Conservation (phyloP, 2,888 invertebrate genomes). For the Cremastobaeus sp. region DNA sequence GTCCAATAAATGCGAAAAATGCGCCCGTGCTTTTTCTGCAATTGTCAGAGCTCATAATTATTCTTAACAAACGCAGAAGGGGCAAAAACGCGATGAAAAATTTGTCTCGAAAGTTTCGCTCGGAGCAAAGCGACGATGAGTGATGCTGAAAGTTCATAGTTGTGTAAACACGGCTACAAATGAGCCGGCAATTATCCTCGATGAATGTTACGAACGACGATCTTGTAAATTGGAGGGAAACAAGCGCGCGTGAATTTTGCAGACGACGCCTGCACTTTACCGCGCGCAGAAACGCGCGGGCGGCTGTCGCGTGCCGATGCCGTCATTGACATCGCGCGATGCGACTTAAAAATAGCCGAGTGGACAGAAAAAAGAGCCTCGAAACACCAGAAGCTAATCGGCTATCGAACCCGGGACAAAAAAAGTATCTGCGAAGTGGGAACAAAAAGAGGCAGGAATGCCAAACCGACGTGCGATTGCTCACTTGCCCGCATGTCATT, state of each 20-base stretch:
- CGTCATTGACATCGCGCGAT: slow-evolving; percentile 57
- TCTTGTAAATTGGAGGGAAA: slow-evolving; percentile 29
- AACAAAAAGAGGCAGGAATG: slow-evolving; percentile 18
- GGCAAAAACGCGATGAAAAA: too few relatives aligned
- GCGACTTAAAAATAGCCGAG: slow-evolving; percentile 56
- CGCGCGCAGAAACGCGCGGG: slow-evolving; percentile 54
- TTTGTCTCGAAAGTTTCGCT: slow-evolving; percentile 14
- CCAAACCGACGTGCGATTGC: not conserved
- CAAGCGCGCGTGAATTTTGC: slow-evolving; percentile 33
- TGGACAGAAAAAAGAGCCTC: slow-evolving; percentile 32
- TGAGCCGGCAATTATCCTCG: slow-evolving; percentile 44
- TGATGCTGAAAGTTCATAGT: slow-evolving; percentile 37
- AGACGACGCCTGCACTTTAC: slow-evolving; percentile 55
- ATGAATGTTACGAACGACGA: slow-evolving; percentile 44
- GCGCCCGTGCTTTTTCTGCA: too few relatives aligned
- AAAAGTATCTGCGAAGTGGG: not conserved
- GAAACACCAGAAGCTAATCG: slow-evolving; percentile 55
- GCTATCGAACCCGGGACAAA: slow-evolving; percentile 49
- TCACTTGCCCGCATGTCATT: slow-evolving; percentile 7
- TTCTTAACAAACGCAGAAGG: too few relatives aligned
- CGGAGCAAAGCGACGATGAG: slow-evolving; percentile 9
- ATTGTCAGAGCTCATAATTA: not conserved
- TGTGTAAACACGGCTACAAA: slow-evolving; percentile 49
- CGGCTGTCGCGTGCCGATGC: slow-evolving; percentile 61
- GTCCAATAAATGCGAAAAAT: too few relatives aligned